phyloP scores from a whole-genome alignment of 2,888 invertebrate genomes.

The Galerucella pusilla region DNA sequence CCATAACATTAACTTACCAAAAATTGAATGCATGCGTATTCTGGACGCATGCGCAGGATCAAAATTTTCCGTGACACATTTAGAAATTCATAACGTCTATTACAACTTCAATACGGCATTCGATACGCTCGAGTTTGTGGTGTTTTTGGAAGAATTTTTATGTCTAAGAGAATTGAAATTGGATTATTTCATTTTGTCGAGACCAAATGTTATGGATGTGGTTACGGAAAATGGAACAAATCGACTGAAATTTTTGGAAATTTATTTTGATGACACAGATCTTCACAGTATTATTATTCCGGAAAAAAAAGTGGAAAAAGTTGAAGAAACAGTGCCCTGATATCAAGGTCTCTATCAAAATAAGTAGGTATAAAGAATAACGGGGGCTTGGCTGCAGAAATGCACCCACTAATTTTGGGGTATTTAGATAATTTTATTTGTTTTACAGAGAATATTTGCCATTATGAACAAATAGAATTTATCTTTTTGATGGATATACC shows the following conservation, averaged over 20 bases:
- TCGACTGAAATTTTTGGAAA: constrained; percentile 60
- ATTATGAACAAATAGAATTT: constrained; percentile 64
- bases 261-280: constrained; percentile 64
- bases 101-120: constrained; percentile 61
- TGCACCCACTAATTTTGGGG: too few species aligned
- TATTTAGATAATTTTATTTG: neutral
- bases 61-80: constrained; percentile 58
- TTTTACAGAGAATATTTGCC: constrained; percentile 59
- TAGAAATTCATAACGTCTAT: constrained; percentile 65
- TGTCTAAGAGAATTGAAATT: constrained; percentile 62
- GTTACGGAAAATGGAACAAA: constrained; percentile 62
- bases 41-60: constrained; percentile 62
- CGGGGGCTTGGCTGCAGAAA: too few species aligned
- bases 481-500: constrained; percentile 65
- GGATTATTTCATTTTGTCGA: constrained; percentile 65
- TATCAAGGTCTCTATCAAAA: constrained; percentile 60
- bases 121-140: constrained; percentile 51
- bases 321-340: constrained; percentile 62
- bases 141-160: constrained; percentile 61
- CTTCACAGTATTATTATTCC: constrained; percentile 62
- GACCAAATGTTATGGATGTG: constrained; percentile 61
- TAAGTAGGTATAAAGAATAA: constrained; percentile 41
- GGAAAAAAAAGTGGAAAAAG: constrained; percentile 63
- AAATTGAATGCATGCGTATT: constrained; percentile 63
- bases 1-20: constrained; percentile 64